Evolutionary conservation across 2,797 vertebrate genomes (phyloP).

Genomic region (Girardinus metallicus): DNA sequence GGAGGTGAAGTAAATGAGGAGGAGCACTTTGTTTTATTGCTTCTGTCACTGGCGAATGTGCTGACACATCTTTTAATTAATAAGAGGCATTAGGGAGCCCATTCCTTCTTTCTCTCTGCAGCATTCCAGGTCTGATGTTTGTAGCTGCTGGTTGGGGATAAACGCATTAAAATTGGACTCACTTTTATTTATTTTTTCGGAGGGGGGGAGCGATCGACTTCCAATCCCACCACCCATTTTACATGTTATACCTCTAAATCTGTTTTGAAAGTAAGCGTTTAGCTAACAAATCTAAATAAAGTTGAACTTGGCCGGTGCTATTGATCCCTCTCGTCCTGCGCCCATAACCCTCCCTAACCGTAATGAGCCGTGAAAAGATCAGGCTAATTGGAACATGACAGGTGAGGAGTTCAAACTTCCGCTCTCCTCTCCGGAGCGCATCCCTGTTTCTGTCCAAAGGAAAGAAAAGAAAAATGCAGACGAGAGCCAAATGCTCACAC

Average conservation of each 20-base stretch:
- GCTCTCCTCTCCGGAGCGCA: slow-evolving; percentile 3
- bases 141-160: neutral
- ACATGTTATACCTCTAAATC: too few relatives aligned
- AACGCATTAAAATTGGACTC: slow-evolving; percentile 13
- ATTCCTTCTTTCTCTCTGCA: slow-evolving; percentile 32
- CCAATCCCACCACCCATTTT: neutral
- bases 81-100: slow-evolving; percentile 47
- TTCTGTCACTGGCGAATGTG: slow-evolving; percentile 58
- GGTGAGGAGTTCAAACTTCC: slow-evolving; percentile 45
- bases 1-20: slow-evolving; percentile 62
- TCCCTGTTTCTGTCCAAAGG: slow-evolving; percentile 5
- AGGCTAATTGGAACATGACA: slow-evolving; percentile 57
- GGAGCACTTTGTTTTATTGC: slow-evolving; percentile 66
- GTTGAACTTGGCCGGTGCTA: slow-evolving; percentile 24
- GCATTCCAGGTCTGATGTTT: slow-evolving; percentile 10
- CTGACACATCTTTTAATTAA: slow-evolving; percentile 70
- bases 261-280: neutral
- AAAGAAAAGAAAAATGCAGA: slow-evolving; percentile 8
- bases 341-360: slow-evolving; percentile 22
- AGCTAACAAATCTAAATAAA: slow-evolving; percentile 28
- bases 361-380: slow-evolving; percentile 55
- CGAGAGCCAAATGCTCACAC: slow-evolving; percentile 7
- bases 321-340: slow-evolving; percentile 45
- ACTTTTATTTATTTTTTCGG: neutral
- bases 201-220: neutral